These are phyloP conservation scores for Sesia apiformis DNA, from an alignment of 2,888 invertebrate genomes.

Conservation along the genomic window DNA sequence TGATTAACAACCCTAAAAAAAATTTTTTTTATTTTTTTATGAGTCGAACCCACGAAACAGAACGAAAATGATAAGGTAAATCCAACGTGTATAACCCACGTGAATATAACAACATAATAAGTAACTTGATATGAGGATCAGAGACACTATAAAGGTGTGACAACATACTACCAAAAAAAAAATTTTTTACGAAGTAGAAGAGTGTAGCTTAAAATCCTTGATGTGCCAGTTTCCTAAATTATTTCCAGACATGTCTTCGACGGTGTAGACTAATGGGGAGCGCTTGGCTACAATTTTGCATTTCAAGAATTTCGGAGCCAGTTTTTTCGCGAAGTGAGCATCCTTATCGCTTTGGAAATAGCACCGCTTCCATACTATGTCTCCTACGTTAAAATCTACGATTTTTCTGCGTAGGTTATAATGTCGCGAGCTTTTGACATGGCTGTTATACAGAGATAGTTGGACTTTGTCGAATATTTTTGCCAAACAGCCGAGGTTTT, in stretches of 20 bases:
- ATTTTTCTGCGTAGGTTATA: conserved; percentile 12
- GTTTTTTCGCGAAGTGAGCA: neutral
- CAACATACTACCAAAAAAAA: no score
- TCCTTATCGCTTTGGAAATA: neutral
- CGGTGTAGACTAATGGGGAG: neutral
- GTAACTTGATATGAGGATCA: no score
- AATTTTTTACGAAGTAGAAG: no score
- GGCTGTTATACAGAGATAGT: conserved; percentile 5
- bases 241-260: neutral
- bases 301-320: neutral
- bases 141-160: no score
- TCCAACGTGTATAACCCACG: no score
- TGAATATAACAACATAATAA: no score
- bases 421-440: conserved; percentile 7
- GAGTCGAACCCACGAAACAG: no score
- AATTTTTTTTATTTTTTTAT: no score
- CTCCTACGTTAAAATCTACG: conserved; percentile 13
- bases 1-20: no score
- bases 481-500: conserved; percentile 9
- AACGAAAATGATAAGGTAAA: no score
- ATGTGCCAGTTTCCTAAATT: neutral
- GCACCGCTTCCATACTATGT: conserved; percentile 6
- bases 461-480: conserved; percentile 13
- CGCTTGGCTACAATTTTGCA: neutral
- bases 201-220: neutral